These are phyloP conservation scores for Tryphoninae sp. DNA, from an alignment of 2,888 invertebrate genomes.

Conservation along the genomic window DNA sequence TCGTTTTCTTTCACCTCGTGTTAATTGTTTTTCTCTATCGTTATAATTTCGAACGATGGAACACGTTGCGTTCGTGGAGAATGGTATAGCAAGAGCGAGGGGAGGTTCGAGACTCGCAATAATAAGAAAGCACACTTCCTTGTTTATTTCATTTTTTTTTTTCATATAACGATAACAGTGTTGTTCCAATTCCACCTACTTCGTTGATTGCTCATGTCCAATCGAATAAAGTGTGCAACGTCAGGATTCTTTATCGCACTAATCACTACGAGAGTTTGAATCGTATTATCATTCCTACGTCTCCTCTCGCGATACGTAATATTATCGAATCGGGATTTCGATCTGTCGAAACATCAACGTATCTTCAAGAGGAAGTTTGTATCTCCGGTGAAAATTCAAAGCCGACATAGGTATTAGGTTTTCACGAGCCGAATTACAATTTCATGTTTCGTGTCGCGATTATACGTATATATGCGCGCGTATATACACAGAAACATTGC, in stretches of 20 bases:
- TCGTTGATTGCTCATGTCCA: neutral
- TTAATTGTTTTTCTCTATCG: conserved; percentile 42
- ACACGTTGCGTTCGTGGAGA: neutral
- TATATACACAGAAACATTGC: neutral
- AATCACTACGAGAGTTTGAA: neutral
- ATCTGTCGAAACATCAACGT: neutral
- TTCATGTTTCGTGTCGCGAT: conserved; percentile 12
- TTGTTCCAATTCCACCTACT: neutral
- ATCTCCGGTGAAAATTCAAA: neutral
- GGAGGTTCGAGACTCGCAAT: neutral
- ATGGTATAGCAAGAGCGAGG: too few species aligned
- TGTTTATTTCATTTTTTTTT: too few species aligned
- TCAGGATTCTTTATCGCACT: neutral
- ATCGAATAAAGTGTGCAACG: neutral
- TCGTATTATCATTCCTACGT: neutral
- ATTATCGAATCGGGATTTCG: neutral
- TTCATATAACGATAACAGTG: too few species aligned
- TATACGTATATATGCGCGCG: conserved; percentile 1
- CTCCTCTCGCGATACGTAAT: neutral
- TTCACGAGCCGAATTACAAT: conserved; percentile 26
- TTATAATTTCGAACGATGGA: conserved; percentile 13
- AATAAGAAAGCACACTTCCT: neutral
- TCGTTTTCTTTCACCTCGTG: conserved; percentile 21
- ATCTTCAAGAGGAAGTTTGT: neutral
- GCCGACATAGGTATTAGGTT: neutral